A percentile compares a stretch with the other conserved stretches of the same genome.
These are phyloP conservation scores for Cosmia pyralina DNA, from an alignment of 2,888 invertebrate species.

Conservation along the genomic window DNA sequence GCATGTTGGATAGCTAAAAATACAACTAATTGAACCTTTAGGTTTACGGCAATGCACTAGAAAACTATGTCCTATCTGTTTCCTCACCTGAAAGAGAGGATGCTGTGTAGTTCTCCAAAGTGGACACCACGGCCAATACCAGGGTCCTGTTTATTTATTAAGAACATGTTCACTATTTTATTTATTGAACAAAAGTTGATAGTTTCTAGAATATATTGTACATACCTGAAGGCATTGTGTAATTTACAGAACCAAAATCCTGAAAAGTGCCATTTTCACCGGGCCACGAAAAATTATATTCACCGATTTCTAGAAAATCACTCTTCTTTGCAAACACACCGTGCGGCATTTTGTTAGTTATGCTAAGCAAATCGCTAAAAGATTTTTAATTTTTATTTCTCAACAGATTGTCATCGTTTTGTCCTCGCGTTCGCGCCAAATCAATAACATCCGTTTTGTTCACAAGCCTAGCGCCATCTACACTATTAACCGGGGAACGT, in stretches of 20 bases:
- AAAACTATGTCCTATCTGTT: neutral
- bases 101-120: slow-evolving; percentile 94
- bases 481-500: neutral
- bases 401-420: slow-evolving; percentile 12
- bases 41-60: neutral
- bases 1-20: slow-evolving; percentile 94
- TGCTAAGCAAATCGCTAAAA: neutral
- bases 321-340: slow-evolving; percentile 78
- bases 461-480: slow-evolving; percentile 62
- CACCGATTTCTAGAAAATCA: slow-evolving; percentile 84
- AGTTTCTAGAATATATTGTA: neutral
- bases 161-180: neutral
- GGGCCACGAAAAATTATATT: slow-evolving; percentile 88
- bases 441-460: slow-evolving; percentile 62
- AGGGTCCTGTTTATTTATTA: slow-evolving; percentile 81
- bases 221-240: slow-evolving; percentile 85
- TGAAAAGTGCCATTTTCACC: slow-evolving; percentile 86
- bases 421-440: slow-evolving; percentile 60
- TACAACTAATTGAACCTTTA: slow-evolving; percentile 1
- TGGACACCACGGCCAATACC: slow-evolving; percentile 93
- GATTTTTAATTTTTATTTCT: slow-evolving; percentile 3
- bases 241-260: slow-evolving; percentile 85
- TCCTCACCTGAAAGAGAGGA: slow-evolving; percentile 88
- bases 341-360: slow-evolving; percentile 72
- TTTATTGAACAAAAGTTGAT: neutral